Evolutionary conservation across 1,140 invertebrate species (phyloP).

Genomic region (Schlechtendalia chinensis): DNA sequence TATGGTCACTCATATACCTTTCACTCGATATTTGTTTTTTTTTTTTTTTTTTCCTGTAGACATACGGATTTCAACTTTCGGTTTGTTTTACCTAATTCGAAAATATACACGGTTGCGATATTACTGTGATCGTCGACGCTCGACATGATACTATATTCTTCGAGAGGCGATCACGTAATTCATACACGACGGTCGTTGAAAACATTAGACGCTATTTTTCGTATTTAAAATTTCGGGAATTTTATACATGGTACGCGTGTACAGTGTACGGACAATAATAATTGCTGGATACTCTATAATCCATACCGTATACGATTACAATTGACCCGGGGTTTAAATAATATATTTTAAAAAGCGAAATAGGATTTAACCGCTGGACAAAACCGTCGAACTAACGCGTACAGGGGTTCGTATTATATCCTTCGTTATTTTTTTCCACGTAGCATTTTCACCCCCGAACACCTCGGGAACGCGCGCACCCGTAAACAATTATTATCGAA

Average conservation of each 20-base stretch:
- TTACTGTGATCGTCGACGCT: too few relatives aligned
- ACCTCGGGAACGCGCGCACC: not conserved
- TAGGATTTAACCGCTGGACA: not conserved
- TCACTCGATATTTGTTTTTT: not conserved
- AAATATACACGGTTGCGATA: not conserved
- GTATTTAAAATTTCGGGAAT: too few relatives aligned
- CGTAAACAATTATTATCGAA: conserved; percentile 10
- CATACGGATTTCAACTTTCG: not conserved
- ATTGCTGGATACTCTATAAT: not conserved
- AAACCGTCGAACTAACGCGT: not conserved
- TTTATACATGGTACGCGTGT: not conserved
- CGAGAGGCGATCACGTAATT: too few relatives aligned
- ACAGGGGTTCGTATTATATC: not conserved
- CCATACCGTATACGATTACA: not conserved
- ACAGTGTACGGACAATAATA: not conserved
- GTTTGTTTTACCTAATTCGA: not conserved
- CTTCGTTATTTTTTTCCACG: not conserved
- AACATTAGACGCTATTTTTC: too few relatives aligned
- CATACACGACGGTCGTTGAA: too few relatives aligned
- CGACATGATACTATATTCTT: too few relatives aligned
- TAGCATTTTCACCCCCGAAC: not conserved
- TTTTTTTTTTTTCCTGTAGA: not conserved
- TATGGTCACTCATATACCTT: not conserved
- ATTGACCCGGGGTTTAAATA: not conserved
- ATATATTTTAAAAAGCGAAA: not conserved